phyloP scores from a whole-genome alignment of 2,797 vertebrate genomes.

The Selene dorsalis region DNA sequence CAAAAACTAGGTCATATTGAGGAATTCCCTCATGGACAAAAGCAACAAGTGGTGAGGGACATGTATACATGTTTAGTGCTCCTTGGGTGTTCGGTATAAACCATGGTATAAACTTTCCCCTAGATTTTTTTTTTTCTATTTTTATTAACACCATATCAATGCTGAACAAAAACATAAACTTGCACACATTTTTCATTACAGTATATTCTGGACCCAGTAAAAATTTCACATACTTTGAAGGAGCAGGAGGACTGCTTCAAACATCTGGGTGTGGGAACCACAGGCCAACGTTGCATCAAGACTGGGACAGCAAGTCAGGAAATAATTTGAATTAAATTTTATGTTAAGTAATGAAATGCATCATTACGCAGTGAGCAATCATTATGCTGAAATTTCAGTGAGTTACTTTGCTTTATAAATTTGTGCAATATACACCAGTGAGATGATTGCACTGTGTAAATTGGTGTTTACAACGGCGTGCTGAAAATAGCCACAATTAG shows the following conservation, averaged over 20 bases:
- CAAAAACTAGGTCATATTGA: conserved; percentile 32
- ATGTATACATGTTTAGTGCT: background rate
- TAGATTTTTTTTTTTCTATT: background rate
- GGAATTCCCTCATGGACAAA: background rate
- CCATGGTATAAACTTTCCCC: background rate
- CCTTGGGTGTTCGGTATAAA: background rate
- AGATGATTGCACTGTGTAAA: background rate
- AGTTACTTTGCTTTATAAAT: background rate
- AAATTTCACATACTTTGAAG: background rate
- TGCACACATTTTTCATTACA: background rate
- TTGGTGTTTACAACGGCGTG: background rate
- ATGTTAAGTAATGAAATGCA: background rate
- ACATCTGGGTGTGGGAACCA: background rate
- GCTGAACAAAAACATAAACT: background rate
- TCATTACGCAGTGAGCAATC: background rate
- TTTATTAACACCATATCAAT: background rate
- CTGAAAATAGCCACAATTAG: background rate
- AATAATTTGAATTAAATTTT: background rate
- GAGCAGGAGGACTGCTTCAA: background rate
- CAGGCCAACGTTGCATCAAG: background rate
- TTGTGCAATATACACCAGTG: background rate
- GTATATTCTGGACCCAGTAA: background rate
- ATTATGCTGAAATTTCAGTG: background rate
- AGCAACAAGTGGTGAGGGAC: background rate
- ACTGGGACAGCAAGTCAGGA: background rate